Evolutionary conservation across 2,888 invertebrate species (phyloP).

Genomic region (Drosophila siamana): DNA sequence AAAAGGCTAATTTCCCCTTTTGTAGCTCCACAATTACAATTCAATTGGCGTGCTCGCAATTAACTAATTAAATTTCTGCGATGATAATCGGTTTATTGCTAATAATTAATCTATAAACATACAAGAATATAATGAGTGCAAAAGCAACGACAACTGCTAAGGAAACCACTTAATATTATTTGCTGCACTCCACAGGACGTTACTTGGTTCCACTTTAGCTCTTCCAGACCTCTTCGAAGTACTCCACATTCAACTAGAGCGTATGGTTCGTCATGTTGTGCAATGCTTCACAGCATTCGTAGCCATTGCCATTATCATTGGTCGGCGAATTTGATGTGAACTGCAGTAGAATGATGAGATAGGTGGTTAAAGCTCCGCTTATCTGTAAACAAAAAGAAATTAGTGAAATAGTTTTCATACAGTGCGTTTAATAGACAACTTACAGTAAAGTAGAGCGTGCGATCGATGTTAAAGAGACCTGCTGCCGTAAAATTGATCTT

Average conservation of each 20-base stretch:
- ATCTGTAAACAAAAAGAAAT: constrained; percentile 71
- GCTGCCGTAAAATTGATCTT: constrained; percentile 85
- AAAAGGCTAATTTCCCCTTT: neutral
- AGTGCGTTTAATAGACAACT: constrained; percentile 20
- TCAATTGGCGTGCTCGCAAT: neutral
- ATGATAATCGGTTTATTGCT: constrained; percentile 51
- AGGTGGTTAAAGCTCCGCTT: constrained; percentile 85
- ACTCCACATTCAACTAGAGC: constrained; percentile 22
- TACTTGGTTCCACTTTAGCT: constrained; percentile 37
- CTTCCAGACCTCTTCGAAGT: neutral
- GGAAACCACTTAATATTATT: constrained; percentile 44
- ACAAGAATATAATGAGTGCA: constrained; percentile 36
- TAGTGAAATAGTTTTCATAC: neutral
- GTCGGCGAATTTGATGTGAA: constrained; percentile 81
- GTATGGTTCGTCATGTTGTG: constrained; percentile 64
- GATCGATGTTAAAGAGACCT: constrained; percentile 85
- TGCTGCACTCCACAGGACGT: constrained; percentile 51
- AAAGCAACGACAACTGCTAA: constrained; percentile 52
- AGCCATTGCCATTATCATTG: constrained; percentile 24
- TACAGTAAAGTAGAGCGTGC: constrained; percentile 85
- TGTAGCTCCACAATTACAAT: neutral
- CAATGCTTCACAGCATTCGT: constrained; percentile 52
- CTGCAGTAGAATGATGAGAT: constrained; percentile 85
- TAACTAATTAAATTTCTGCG: constrained; percentile 17
- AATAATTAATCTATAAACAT: constrained; percentile 46